Evolutionary conservation across 1,140 invertebrate genomes (phyloP).

Genomic region (Cydia amplana): DNA sequence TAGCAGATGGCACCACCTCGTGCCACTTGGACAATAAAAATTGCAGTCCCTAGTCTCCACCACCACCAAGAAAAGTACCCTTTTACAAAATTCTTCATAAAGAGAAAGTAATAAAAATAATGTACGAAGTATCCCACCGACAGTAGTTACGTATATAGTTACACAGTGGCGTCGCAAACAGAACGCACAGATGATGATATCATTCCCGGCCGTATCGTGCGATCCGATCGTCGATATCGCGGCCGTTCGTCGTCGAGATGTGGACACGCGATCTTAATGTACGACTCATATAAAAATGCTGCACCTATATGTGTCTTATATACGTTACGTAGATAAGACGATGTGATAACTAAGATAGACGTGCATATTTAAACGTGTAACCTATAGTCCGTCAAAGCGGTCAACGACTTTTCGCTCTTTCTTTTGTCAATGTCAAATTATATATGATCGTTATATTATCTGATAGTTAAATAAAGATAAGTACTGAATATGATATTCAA

Average conservation of each 20-base stretch:
- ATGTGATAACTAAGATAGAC: constrained; percentile 38
- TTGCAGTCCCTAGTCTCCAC: too few species aligned
- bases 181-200: constrained; percentile 48
- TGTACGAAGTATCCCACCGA: not conserved
- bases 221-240: constrained; percentile 53
- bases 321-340: constrained; percentile 49
- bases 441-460: not conserved
- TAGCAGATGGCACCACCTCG: too few species aligned
- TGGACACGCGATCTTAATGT: constrained; percentile 52
- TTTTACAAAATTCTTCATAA: not conserved
- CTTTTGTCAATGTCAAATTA: constrained; percentile 21
- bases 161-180: constrained; percentile 31
- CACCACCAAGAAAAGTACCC: too few species aligned
- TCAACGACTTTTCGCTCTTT: constrained; percentile 17
- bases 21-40: too few species aligned
- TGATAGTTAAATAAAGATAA: not conserved
- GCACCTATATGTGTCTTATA: constrained; percentile 48
- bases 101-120: not conserved
- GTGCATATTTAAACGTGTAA: constrained; percentile 36
- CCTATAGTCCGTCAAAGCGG: constrained; percentile 16
- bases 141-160: constrained; percentile 22
- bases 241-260: constrained; percentile 41
- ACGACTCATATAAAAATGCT: constrained; percentile 48
- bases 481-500: not conserved
- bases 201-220: constrained; percentile 49